These are phyloP conservation scores for Ormyrus rosae DNA, from an alignment of 2,888 invertebrate species.

Conservation along the genomic window DNA sequence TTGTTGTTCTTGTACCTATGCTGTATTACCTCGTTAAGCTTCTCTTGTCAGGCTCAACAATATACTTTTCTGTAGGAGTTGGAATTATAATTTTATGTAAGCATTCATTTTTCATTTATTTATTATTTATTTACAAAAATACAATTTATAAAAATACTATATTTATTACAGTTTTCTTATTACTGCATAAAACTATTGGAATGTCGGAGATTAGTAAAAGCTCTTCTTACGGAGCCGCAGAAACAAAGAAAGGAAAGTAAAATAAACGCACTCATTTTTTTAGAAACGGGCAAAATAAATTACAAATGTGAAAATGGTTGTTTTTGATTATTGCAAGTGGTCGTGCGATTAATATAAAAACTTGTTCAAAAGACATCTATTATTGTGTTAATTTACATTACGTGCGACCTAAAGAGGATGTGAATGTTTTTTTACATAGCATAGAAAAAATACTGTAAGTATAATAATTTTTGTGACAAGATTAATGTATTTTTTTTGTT, in stretches of 20 bases:
- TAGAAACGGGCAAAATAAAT: slow-evolving; percentile 38
- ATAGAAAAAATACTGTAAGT: slow-evolving; percentile 38
- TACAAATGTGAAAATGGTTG: slow-evolving; percentile 38
- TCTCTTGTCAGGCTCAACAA: slow-evolving; percentile 84
- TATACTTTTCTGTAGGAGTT: slow-evolving; percentile 83
- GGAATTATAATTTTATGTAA: slow-evolving; percentile 86
- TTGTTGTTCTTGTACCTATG: slow-evolving; percentile 83
- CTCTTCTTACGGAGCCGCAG: slow-evolving; percentile 86
- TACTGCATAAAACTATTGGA: slow-evolving; percentile 87
- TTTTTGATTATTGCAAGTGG: slow-evolving; percentile 48
- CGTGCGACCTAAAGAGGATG: slow-evolving; percentile 28
- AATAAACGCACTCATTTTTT: slow-evolving; percentile 51
- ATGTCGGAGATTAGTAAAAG: slow-evolving; percentile 91
- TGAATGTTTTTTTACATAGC: slow-evolving; percentile 51
- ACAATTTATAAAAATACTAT: slow-evolving; percentile 48
- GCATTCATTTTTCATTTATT: slow-evolving; percentile 74
- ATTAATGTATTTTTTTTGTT: slow-evolving; percentile 58
- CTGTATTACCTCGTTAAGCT: slow-evolving; percentile 83
- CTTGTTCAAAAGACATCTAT: slow-evolving; percentile 30
- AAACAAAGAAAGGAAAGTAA: slow-evolving; percentile 76
- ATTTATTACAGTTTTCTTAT: slow-evolving; percentile 81
- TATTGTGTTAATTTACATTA: slow-evolving; percentile 41
- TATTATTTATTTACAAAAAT: slow-evolving; percentile 49
- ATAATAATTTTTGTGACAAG: slow-evolving; percentile 47
- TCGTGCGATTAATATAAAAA: slow-evolving; percentile 43